These are phyloP conservation scores for Scrobipalpa costella DNA, from an alignment of 2,888 invertebrate species.

Conservation along the genomic window DNA sequence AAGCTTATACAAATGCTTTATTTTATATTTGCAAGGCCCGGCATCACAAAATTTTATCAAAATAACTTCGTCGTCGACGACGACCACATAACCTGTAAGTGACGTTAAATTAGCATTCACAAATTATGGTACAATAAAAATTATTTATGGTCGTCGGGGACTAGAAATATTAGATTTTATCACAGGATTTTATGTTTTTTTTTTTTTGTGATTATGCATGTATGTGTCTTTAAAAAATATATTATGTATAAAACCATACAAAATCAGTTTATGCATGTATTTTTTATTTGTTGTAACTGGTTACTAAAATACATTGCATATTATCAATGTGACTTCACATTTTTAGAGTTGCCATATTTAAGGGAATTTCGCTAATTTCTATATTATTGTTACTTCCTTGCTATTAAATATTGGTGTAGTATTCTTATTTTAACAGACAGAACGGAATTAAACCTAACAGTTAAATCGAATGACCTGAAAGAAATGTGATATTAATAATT, in stretches of 20 bases:
- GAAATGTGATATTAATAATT: too few species aligned
- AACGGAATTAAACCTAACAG: too few species aligned
- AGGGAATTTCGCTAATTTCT: not conserved
- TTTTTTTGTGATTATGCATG: too few species aligned
- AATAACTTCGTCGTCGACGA: not conserved
- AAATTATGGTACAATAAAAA: not conserved
- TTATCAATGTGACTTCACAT: not conserved
- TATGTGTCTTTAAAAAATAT: too few species aligned
- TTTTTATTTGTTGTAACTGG: too few species aligned
- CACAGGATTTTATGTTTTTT: too few species aligned
- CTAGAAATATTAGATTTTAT: not conserved
- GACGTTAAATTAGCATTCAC: not conserved
- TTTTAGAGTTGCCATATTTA: not conserved
- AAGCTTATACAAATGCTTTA: not conserved
- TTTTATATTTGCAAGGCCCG: not conserved
- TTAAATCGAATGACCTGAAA: too few species aligned
- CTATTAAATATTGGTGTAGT: too few species aligned
- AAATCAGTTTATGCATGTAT: too few species aligned
- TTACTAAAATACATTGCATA: not conserved
- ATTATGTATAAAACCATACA: too few species aligned
- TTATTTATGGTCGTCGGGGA: too few species aligned
- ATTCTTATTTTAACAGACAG: too few species aligned
- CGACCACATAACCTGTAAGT: slow-evolving; percentile 1
- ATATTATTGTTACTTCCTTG: not conserved
- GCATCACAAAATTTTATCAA: slow-evolving; percentile 1